Percentiles rank a stretch among this genome's conserved stretches.
These are phyloP conservation scores for Acyrthosiphon pisum DNA, from an alignment of 1,140 invertebrate species.

Conservation along the genomic window DNA sequence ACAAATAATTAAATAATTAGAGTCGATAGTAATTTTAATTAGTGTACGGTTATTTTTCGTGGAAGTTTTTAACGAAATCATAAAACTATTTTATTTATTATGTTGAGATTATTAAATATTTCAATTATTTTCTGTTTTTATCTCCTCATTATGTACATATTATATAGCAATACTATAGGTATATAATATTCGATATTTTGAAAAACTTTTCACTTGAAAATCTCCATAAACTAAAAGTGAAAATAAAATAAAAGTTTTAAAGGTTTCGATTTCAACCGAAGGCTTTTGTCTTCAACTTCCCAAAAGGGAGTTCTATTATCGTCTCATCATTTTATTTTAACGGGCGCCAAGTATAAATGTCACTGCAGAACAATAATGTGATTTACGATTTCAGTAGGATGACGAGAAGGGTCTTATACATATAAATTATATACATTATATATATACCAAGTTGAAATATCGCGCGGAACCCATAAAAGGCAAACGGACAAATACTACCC, in stretches of 20 bases:
- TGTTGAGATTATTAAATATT: neutral
- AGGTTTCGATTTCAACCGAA: constrained; percentile 30
- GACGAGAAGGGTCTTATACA: constrained; percentile 49
- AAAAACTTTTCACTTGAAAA: constrained; percentile 13
- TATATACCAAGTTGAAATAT: constrained; percentile 32
- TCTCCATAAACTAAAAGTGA: constrained; percentile 42
- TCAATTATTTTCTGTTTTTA: neutral
- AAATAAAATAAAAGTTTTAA: constrained; percentile 51
- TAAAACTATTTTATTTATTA: neutral
- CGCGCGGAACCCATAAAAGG: constrained; percentile 47
- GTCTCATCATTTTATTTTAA: constrained; percentile 57
- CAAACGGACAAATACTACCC: constrained; percentile 30
- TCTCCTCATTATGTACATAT: neutral
- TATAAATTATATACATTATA: constrained; percentile 9
- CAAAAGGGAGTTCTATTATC: constrained; percentile 44
- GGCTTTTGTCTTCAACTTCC: constrained; percentile 35
- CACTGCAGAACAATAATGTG: constrained; percentile 56
- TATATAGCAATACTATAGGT: neutral
- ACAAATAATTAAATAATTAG: neutral
- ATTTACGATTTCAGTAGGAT: constrained; percentile 52
- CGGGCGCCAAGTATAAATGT: constrained; percentile 52
- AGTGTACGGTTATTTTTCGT: neutral
- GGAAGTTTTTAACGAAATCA: neutral
- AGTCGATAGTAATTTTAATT: neutral
- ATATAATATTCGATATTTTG: neutral